Conservation (phyloP, 2,113 vertebrate species). For the Etia nguti region DNA sequence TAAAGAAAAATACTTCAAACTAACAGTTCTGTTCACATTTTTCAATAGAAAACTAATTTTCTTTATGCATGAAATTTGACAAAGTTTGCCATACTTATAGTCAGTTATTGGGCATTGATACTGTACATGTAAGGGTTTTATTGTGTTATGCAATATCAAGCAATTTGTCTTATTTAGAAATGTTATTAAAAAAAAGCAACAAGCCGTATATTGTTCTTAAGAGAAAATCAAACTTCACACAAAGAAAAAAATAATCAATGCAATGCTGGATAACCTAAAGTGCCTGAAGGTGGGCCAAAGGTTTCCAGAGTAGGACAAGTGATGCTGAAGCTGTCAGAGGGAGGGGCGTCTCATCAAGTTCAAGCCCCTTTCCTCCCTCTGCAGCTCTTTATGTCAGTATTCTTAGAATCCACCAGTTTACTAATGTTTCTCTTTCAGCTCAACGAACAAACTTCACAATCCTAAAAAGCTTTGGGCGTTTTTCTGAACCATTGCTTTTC, state of each 20-base stretch:
- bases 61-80: conserved; percentile 87
- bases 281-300: conserved; percentile 67
- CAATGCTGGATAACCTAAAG: conserved; percentile 74
- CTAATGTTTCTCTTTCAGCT: conserved; percentile 18
- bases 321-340: conserved; percentile 29
- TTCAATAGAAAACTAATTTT: conserved; percentile 72
- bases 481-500: conserved; percentile 35
- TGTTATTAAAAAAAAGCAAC: conserved; percentile 52
- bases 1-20: not conserved
- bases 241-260: conserved; percentile 14
- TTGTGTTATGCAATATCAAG: conserved; percentile 80
- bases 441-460: conserved; percentile 45
- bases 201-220: conserved; percentile 17
- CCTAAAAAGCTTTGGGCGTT: conserved; percentile 14
- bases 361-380: conserved; percentile 19
- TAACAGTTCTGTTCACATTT: conserved; percentile 1
- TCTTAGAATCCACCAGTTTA: conserved; percentile 56
- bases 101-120: conserved; percentile 91
- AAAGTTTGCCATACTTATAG: conserved; percentile 81
- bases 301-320: conserved; percentile 69
- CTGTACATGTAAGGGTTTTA: conserved; percentile 81
- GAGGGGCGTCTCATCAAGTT: conserved; percentile 5
- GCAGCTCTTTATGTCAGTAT: conserved; percentile 62
- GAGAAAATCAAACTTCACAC: conserved; percentile 30
- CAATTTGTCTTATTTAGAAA: conserved; percentile 77